Evolutionary conservation across 1,140 invertebrate genomes (phyloP).

Genomic region (Monochamus saltuarius): DNA sequence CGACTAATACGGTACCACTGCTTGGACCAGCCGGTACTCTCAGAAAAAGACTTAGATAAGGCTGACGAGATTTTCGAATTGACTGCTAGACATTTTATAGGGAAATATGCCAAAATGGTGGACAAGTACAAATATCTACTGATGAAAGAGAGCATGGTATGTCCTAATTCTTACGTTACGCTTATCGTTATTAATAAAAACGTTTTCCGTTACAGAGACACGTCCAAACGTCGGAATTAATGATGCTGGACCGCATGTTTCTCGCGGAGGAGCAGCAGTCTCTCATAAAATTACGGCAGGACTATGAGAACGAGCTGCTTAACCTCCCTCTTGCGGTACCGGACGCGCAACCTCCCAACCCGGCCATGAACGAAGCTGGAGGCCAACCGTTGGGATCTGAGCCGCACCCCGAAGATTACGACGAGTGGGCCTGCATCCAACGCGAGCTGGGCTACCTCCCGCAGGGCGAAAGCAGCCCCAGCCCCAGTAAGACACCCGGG

Average conservation of each 20-base stretch:
- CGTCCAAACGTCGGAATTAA: constrained; percentile 67
- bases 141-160: constrained; percentile 83
- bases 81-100: constrained; percentile 70
- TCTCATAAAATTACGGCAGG: constrained; percentile 59
- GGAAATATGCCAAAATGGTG: constrained; percentile 73
- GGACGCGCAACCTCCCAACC: constrained; percentile 10
- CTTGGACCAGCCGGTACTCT: constrained; percentile 68
- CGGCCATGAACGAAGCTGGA: background rate
- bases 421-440: constrained; percentile 70
- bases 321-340: constrained; percentile 11
- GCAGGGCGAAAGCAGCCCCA: constrained; percentile 9
- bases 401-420: constrained; percentile 54
- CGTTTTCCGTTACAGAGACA: constrained; percentile 56
- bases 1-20: constrained; percentile 81
- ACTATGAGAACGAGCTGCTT: constrained; percentile 46
- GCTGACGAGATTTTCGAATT: constrained; percentile 77
- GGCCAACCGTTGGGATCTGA: constrained; percentile 13
- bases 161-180: constrained; percentile 32
- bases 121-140: constrained; percentile 78
- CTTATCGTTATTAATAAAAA: constrained; percentile 13
- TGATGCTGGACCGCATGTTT: constrained; percentile 73
- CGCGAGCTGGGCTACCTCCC: constrained; percentile 63
- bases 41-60: constrained; percentile 67
- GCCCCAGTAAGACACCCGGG: background rate
- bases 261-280: constrained; percentile 65